A percentile compares a stretch with the other conserved stretches of the same genome.
These are phyloP conservation scores for Athetis lepigone DNA, from an alignment of 2,888 invertebrate species.

Conservation along the genomic window DNA sequence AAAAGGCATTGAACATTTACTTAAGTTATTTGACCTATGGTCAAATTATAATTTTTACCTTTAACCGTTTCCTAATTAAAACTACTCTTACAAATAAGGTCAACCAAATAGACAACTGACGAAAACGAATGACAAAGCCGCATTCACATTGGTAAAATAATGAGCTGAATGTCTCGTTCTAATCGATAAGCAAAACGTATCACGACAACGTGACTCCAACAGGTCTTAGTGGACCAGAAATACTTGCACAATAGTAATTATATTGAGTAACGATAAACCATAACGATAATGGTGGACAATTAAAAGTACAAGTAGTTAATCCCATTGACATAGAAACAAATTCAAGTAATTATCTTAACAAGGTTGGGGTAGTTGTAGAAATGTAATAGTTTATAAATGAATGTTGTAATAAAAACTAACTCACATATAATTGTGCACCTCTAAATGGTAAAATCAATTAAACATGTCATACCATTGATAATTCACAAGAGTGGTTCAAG, in stretches of 20 bases:
- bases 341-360: slow-evolving; percentile 38
- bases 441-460: slow-evolving; percentile 5
- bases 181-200: slow-evolving; percentile 70
- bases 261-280: slow-evolving; percentile 56
- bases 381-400: slow-evolving; percentile 13
- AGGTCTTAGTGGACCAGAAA: slow-evolving; percentile 65
- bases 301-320: slow-evolving; percentile 54
- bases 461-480: slow-evolving; percentile 3
- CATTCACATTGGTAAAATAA: slow-evolving; percentile 60
- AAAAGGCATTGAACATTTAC: slow-evolving; percentile 16
- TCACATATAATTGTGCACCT: too few species aligned
- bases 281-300: slow-evolving; percentile 54
- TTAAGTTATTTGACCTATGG: slow-evolving; percentile 25
- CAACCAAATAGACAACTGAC: slow-evolving; percentile 44
- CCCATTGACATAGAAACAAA: slow-evolving; percentile 48
- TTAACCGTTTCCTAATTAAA: slow-evolving; percentile 34
- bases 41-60: slow-evolving; percentile 1
- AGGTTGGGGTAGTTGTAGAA: slow-evolving; percentile 28
- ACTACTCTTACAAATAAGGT: slow-evolving; percentile 39
- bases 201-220: slow-evolving; percentile 72
- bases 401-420: too few species aligned
- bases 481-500: neutral
- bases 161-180: slow-evolving; percentile 61
- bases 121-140: slow-evolving; percentile 58
- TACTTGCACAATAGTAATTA: slow-evolving; percentile 70